These are phyloP conservation scores for Antheraea mylitta DNA, from an alignment of 1,140 invertebrate genomes.

Conservation along the genomic window DNA sequence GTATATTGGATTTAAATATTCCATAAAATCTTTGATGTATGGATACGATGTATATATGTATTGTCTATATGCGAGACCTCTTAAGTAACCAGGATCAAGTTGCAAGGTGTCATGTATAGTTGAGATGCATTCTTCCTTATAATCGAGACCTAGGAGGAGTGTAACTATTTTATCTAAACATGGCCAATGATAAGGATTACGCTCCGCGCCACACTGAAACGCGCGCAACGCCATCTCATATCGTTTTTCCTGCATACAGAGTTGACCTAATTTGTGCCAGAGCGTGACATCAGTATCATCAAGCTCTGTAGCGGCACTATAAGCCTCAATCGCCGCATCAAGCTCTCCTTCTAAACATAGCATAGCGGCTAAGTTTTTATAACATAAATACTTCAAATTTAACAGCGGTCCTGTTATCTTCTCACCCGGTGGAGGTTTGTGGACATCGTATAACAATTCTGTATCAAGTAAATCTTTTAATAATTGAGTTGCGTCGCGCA, in stretches of 20 bases:
- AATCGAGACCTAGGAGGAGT: constrained; percentile 86
- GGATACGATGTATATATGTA: constrained; percentile 87
- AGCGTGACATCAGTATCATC: constrained; percentile 91
- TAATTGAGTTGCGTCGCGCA: constrained; percentile 80
- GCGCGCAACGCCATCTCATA: constrained; percentile 88
- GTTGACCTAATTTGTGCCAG: constrained; percentile 89
- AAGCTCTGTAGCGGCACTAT: constrained; percentile 85
- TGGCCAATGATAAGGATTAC: constrained; percentile 92
- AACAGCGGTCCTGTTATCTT: constrained; percentile 71
- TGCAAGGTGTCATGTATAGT: constrained; percentile 87
- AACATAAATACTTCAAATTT: constrained; percentile 76
- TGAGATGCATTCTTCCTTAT: constrained; percentile 88
- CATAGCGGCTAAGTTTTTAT: constrained; percentile 70
- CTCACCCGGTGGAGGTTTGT: constrained; percentile 73
- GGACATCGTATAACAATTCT: constrained; percentile 81
- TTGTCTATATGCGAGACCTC: constrained; percentile 88
- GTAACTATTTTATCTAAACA: constrained; percentile 92
- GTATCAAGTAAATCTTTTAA: constrained; percentile 83
- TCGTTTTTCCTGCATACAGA: constrained; percentile 84
- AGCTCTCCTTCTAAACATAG: constrained; percentile 49
- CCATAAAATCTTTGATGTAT: constrained; percentile 83
- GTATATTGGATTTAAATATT: constrained; percentile 83
- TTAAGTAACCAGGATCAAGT: constrained; percentile 86
- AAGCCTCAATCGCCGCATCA: constrained; percentile 68
- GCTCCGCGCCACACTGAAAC: constrained; percentile 89